Percentiles rank a stretch among this genome's conserved stretches.
Conservation (phyloP, 2,888 invertebrate genomes). For the Eurois occulta region DNA sequence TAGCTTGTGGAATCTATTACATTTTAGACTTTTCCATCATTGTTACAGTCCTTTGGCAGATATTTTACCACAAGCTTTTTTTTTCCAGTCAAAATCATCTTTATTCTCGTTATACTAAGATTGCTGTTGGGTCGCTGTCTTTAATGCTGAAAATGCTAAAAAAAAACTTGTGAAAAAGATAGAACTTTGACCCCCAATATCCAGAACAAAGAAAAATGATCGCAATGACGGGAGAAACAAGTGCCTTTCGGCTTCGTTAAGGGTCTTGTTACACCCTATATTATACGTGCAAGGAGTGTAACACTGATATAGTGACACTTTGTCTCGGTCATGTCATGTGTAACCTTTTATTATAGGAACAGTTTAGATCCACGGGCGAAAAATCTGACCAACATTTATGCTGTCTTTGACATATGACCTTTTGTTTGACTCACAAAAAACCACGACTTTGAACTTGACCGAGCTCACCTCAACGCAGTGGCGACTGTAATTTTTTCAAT, state of each 20-base stretch:
- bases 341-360: background rate
- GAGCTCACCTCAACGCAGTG: background rate
- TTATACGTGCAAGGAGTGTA: background rate
- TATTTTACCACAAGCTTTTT: background rate
- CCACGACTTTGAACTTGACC: conserved; percentile 18
- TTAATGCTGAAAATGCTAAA: too few species aligned
- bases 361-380: background rate
- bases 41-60: background rate
- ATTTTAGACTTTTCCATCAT: background rate
- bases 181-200: too few species aligned
- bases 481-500: conserved; percentile 18
- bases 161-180: too few species aligned
- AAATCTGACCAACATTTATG: background rate
- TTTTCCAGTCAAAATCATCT: background rate
- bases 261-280: too few species aligned
- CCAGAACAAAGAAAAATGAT: too few species aligned
- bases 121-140: too few species aligned
- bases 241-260: too few species aligned
- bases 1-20: too few species aligned
- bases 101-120: background rate
- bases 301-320: background rate
- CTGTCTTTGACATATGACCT: background rate
- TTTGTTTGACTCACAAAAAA: background rate
- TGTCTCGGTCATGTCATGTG: too few species aligned
- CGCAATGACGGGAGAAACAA: too few species aligned